Base-by-base conservation (phyloP, 2,113 vertebrate genomes). In the Antechinus stuartii region DNA sequence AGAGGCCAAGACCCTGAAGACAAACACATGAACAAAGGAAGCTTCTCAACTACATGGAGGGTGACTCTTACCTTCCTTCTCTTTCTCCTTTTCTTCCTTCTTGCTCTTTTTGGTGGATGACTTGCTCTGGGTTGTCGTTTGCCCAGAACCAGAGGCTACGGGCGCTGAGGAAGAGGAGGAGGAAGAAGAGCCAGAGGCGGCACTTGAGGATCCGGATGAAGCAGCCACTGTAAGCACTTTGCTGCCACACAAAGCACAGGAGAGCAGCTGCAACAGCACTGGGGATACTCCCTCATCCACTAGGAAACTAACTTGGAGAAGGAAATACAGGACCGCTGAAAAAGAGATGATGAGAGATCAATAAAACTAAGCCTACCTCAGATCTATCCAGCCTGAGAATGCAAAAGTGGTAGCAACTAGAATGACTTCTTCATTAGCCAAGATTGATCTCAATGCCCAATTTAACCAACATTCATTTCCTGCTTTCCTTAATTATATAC, bases 281-380 rank as follows among this genome's bases (percentile, higher is more conserved):
- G 99, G 99, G 0, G 99, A 99, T 90, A 99, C 99, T 0, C 99
- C 99, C 94, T 99, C 99, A 14, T 99, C 99, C 30, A 99, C 99
- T 68, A 99, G 98, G 98, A 99, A 99, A 97, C 99, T 99, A 97
- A 99, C 99, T 98, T 99, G 99, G 8, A 99, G 99, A 95, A 99
- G 98, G 98, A 99, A 99, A 98, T 99, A 99, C 96, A 99, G 98
- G 97, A 99, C 99, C 0, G 99, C 99, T 99, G 98, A 54, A 94
- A 94, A 90, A 94, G 93, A 98, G 90, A 56, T 92, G 30, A 92
- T 52, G 0, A 1, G 0, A 54, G 35, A 30, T 6, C 0, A 54
- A 23, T 2, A 42, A 22, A 3, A 91, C 27, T 22, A 55, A 25
- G 47, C 46, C 12, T 4, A 47, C 0, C 14, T 0, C 0, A 23